phyloP scores from a whole-genome alignment of 2,797 vertebrate genomes.

The Limosa lapponica region DNA sequence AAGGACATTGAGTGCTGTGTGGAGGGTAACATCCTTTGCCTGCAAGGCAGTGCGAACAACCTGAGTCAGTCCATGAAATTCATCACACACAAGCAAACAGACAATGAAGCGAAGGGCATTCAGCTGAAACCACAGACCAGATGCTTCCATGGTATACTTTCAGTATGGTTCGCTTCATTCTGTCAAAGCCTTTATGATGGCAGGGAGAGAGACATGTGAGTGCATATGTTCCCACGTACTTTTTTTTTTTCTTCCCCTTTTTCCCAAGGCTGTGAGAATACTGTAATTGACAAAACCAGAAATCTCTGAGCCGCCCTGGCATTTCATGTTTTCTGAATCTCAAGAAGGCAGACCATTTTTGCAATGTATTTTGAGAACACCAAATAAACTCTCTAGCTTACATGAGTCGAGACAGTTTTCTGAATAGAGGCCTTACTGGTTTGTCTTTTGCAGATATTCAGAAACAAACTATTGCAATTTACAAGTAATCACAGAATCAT shows the following conservation, averaged over 20 bases:
- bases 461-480: not conserved
- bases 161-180: slow-evolving; percentile 62
- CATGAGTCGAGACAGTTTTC: not conserved
- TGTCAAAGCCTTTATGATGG: slow-evolving; percentile 57
- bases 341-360: not conserved
- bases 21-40: slow-evolving; percentile 24
- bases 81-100: slow-evolving; percentile 11
- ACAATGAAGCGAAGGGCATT: slow-evolving; percentile 49
- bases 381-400: not conserved
- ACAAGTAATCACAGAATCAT: not conserved
- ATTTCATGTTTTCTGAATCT: not conserved
- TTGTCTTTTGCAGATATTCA: not conserved
- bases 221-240: not conserved
- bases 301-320: not conserved
- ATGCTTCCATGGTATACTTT: slow-evolving; percentile 41
- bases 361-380: not conserved
- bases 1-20: not conserved
- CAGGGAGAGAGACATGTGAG: not conserved
- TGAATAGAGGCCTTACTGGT: not conserved
- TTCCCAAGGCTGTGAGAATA: slow-evolving; percentile 7
- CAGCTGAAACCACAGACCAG: slow-evolving; percentile 63
- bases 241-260: not conserved
- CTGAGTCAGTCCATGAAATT: slow-evolving; percentile 38
- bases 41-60: slow-evolving; percentile 23
- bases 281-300: not conserved